These are phyloP conservation scores for Plodia interpunctella DNA, from an alignment of 1,140 invertebrate species.

Conservation along the genomic window DNA sequence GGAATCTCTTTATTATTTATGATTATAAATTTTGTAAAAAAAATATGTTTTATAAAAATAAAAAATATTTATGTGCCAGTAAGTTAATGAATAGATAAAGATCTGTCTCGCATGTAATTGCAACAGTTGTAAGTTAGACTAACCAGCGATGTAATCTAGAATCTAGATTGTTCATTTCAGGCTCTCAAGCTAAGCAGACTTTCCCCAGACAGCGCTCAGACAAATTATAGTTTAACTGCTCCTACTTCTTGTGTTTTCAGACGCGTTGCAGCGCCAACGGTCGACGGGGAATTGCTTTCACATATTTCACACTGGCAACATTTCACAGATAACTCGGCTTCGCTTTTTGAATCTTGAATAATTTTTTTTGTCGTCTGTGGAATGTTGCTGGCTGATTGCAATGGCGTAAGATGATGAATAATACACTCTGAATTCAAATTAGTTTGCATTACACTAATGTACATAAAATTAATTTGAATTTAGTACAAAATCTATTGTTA, in stretches of 20 bases:
- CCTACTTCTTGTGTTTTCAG: conserved; percentile 7
- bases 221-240: conserved; percentile 15
- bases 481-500: no score
- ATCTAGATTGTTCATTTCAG: conserved; percentile 4
- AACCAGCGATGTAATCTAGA: conserved; percentile 9
- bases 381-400: not conserved
- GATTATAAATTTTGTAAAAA: no score
- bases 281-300: not conserved
- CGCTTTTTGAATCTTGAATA: not conserved
- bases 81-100: no score
- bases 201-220: not conserved
- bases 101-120: not conserved
- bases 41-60: no score
- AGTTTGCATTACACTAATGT: no score
- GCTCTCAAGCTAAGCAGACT: conserved; percentile 7
- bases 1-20: no score
- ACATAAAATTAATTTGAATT: no score
- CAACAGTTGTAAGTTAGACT: conserved; percentile 9
- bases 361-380: conserved; percentile 11
- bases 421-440: no score
- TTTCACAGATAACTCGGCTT: not conserved
- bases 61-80: no score
- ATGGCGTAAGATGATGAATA: not conserved
- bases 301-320: conserved; percentile 3
- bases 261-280: not conserved